Evolutionary conservation across 2,888 invertebrate species (phyloP).

Genomic region (Drosophila colorata): DNA sequence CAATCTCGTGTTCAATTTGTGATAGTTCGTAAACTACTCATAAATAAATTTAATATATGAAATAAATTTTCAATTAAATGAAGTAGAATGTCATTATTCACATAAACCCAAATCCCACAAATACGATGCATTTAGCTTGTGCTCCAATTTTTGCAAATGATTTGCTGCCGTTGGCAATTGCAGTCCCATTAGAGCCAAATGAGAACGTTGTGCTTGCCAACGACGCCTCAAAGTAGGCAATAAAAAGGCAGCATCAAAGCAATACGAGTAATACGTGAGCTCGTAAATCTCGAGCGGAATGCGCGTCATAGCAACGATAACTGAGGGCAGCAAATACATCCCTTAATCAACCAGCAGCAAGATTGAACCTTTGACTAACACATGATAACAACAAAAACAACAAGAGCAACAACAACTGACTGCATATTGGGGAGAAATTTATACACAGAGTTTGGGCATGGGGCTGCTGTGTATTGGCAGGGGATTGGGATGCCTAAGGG

Average conservation of each 20-base stretch:
- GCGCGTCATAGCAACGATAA: constrained; percentile 31
- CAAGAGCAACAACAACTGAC: constrained; percentile 37
- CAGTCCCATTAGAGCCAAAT: constrained; percentile 26
- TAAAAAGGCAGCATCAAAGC: constrained; percentile 42
- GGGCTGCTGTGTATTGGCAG: background rate
- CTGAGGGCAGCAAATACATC: constrained; percentile 35
- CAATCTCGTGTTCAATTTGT: no score
- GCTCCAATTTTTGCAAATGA: background rate
- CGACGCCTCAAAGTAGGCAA: constrained; percentile 70
- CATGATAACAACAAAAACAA: constrained; percentile 62
- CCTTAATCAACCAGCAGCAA: constrained; percentile 58
- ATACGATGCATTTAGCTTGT: background rate
- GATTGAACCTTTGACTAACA: constrained; percentile 72
- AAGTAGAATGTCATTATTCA: background rate
- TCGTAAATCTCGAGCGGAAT: constrained; percentile 54
- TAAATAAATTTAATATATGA: no score
- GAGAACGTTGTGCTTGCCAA: constrained; percentile 11
- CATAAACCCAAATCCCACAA: background rate
- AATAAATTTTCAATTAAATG: background rate
- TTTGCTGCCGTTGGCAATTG: constrained; percentile 6
- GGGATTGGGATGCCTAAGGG: constrained; percentile 54
- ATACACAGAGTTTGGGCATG: background rate
- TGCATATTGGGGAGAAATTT: constrained; percentile 45
- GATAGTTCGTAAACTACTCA: no score
- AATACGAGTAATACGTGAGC: constrained; percentile 43